Evolutionary conservation across 2,888 invertebrate genomes (phyloP).

Genomic region (Agonopterix heracliana): DNA sequence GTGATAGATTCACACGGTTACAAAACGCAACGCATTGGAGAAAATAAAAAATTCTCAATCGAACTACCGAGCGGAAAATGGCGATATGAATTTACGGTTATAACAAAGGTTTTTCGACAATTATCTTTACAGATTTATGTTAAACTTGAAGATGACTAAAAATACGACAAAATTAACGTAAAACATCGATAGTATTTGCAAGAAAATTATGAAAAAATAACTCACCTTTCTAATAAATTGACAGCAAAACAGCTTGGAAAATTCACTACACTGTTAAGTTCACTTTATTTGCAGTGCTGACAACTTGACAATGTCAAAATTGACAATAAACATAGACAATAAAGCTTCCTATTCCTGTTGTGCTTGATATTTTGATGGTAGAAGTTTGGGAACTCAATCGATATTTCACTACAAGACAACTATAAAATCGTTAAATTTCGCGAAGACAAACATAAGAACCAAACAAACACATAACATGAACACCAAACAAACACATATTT

Average conservation of each 20-base stretch:
- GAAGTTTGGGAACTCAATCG: too few relatives aligned
- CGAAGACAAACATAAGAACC: too few relatives aligned
- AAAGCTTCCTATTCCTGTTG: too few relatives aligned
- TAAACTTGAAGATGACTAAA: not conserved
- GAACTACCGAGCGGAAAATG: slow-evolving; percentile 64
- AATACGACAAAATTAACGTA: too few relatives aligned
- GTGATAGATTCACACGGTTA: slow-evolving; percentile 13
- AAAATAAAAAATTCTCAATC: slow-evolving; percentile 50
- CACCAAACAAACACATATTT: too few relatives aligned
- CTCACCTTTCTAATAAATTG: slow-evolving; percentile 68
- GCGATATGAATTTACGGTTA: slow-evolving; percentile 57
- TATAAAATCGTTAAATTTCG: too few relatives aligned
- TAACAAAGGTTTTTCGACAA: slow-evolving; percentile 14
- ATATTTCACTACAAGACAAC: too few relatives aligned
- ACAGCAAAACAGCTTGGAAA: slow-evolving; percentile 60
- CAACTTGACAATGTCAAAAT: too few relatives aligned
- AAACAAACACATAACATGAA: too few relatives aligned
- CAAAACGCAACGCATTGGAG: slow-evolving; percentile 26
- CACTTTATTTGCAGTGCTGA: not conserved
- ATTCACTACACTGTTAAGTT: slow-evolving; percentile 38
- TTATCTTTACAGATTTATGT: not conserved
- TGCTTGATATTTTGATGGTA: too few relatives aligned
- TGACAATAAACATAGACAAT: too few relatives aligned
- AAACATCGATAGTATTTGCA: not conserved
- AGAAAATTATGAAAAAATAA: slow-evolving; percentile 24